Evolutionary conservation across 2,797 vertebrate species (phyloP), one percentile per base, ranked within the genome.

Genomic region (Tangara arthus): DNA sequence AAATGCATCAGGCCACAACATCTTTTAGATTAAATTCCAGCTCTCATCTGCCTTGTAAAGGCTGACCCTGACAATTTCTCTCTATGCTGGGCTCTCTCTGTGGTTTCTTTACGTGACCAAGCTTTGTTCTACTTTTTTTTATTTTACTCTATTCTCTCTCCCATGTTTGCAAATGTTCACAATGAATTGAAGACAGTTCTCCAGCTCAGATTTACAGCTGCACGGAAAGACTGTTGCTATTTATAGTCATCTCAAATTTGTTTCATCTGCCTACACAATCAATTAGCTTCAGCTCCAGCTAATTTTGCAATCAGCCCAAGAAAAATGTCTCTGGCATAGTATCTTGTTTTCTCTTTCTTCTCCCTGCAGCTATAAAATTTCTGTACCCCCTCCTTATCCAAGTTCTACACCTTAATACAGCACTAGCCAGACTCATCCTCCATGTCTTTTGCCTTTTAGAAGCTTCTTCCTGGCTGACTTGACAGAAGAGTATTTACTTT

Each of bases 181-280:
- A 57, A 72, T 39, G 61, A 92, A 83, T 89, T 61, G 80, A 88
- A 94, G 94, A 89, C 92, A 69, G 52, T 27, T 81, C 28, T 87
- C 50, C 79, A 89, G 84, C 78, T 91, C 76, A 92, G 88, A 96
- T 94, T 95, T 95, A 96, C 94, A 94, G 95, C 94, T 91, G 80
- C 70, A 79, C 2, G 8, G 85, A 96, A 95, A 89, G 81, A 70
- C 34, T 78, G 87, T 86, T 91, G 73, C 96, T 97, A 97, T 96
- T 95, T 95, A 96, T 97, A 97, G 89, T 84, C 66, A 78, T 92
- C 81, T 96, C 78, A 61, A 88, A 83, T 93, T 95, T 95, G 89
- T 97, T 97, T 97, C 94, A 96, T 97, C 97, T 94, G 87, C 96
- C 94, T 95, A 96, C 95, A 96, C 90, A 92, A 95, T 96, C 92